A percentile compares a stretch with the other conserved stretches of the same genome.
These are phyloP conservation scores for Spongia lamella DNA, from an alignment of 37 sponge, comb jelly and placozoan genomes.

Conservation along the genomic window DNA sequence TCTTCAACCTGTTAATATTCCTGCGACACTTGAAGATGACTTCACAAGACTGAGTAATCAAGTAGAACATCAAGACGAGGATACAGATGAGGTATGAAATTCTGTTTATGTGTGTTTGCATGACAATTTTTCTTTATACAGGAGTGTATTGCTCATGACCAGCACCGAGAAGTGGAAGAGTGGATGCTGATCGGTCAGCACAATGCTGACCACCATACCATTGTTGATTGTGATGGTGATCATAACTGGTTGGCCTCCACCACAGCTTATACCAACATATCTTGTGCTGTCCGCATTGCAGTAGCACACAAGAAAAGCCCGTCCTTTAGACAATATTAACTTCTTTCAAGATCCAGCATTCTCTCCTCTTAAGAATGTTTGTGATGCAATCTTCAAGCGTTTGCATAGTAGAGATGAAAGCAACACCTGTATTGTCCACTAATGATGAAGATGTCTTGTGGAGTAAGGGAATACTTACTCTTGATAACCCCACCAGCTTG, in stretches of 20 bases:
- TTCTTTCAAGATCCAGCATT: too few species aligned
- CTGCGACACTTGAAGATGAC: constrained; percentile 25
- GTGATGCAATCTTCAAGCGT: too few species aligned
- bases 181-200: constrained; percentile 12
- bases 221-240: neutral
- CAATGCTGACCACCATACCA: neutral
- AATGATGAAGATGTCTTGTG: too few species aligned
- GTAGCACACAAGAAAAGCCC: too few species aligned
- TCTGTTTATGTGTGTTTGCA: neutral
- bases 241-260: neutral
- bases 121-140: neutral
- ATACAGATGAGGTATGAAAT: neutral
- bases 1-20: constrained; percentile 24
- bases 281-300: too few species aligned
- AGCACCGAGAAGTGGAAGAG: neutral
- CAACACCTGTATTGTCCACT: too few species aligned
- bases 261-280: constrained; percentile 34
- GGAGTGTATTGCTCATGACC: neutral
- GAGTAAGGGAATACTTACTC: too few species aligned
- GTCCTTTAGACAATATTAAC: too few species aligned
- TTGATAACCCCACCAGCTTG: too few species aligned
- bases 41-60: constrained; percentile 6
- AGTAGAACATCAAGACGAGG: neutral
- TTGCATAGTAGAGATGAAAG: too few species aligned
- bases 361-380: too few species aligned